Percentiles rank a stretch among this genome's conserved stretches.
These are phyloP conservation scores for Polia nebulosa DNA, from an alignment of 2,888 invertebrate species.

Conservation along the genomic window DNA sequence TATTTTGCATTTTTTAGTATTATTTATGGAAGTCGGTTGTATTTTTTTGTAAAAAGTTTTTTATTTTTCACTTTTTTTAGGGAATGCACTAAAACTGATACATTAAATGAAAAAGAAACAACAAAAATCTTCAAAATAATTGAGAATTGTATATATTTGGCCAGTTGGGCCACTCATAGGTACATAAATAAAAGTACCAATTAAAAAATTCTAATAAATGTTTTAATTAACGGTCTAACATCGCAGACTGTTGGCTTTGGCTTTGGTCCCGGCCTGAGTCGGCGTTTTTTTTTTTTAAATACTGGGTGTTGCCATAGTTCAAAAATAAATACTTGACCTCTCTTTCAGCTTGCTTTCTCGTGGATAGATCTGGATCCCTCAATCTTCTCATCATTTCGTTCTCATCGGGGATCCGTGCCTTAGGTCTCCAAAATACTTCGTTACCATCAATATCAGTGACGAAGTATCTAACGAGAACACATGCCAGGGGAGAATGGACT, in stretches of 20 bases:
- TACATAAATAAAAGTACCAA: neutral
- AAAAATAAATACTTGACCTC: conserved; percentile 49
- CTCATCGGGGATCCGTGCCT: conserved; percentile 14
- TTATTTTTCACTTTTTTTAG: too few relatives aligned
- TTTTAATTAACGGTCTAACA: conserved; percentile 9
- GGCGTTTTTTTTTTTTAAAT: conserved; percentile 8
- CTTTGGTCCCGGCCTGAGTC: neutral
- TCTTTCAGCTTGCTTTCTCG: neutral
- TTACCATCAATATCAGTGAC: rapidly evolving
- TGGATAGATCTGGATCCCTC: neutral
- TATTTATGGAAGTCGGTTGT: too few relatives aligned
- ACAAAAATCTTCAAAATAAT: neutral
- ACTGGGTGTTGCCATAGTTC: neutral
- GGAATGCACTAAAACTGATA: too few relatives aligned
- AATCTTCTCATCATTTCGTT: neutral
- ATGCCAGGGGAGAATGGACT: conserved; percentile 54
- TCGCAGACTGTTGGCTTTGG: neutral
- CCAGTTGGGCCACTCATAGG: neutral
- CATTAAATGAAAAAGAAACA: too few relatives aligned
- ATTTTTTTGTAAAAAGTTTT: too few relatives aligned
- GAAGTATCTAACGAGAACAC: conserved; percentile 31
- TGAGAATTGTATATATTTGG: neutral
- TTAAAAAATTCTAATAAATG: conserved; percentile 18
- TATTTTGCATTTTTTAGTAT: too few relatives aligned
- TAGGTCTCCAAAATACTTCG: conserved; percentile 35